A percentile compares a stretch with the other conserved stretches of the same genome.
Evolutionary conservation across 2,888 invertebrate genomes (phyloP).

Genomic region (Dyspetes luteomarginatus): DNA sequence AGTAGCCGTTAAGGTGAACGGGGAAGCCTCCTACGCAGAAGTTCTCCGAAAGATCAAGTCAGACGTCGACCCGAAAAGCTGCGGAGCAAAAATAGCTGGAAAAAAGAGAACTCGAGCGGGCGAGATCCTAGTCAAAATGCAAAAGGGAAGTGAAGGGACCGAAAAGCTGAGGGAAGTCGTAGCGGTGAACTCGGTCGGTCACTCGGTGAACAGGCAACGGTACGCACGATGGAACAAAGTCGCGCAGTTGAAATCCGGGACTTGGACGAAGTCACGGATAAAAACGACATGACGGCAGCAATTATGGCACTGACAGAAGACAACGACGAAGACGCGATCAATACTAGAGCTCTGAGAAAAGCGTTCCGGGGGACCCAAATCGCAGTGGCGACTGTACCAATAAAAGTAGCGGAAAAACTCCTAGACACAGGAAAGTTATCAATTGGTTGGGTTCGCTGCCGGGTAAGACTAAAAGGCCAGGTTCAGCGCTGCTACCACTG

Average conservation of each 20-base stretch:
- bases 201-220: conserved; percentile 5
- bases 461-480: conserved; percentile 47
- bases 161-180: conserved; percentile 16
- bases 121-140: conserved; percentile 9
- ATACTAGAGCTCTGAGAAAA: neutral
- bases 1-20: neutral
- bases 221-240: neutral
- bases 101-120: conserved; percentile 23
- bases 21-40: conserved; percentile 16
- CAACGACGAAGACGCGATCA: conserved; percentile 2
- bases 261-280: conserved; percentile 44
- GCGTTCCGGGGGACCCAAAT: conserved; percentile 12
- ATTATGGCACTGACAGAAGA: neutral
- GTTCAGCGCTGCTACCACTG: conserved; percentile 44
- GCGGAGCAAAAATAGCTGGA: conserved; percentile 15
- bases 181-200: too few relatives aligned
- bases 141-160: neutral
- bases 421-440: conserved; percentile 30
- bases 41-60: conserved; percentile 18
- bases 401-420: neutral
- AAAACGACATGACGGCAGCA: neutral
- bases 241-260: conserved; percentile 22
- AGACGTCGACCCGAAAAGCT: conserved; percentile 1
- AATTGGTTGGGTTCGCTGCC: conserved; percentile 62
- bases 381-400: conserved; percentile 9